Evolutionary conservation across 1,140 invertebrate species (phyloP).

Genomic region (Cataglyphis hispanica): DNA sequence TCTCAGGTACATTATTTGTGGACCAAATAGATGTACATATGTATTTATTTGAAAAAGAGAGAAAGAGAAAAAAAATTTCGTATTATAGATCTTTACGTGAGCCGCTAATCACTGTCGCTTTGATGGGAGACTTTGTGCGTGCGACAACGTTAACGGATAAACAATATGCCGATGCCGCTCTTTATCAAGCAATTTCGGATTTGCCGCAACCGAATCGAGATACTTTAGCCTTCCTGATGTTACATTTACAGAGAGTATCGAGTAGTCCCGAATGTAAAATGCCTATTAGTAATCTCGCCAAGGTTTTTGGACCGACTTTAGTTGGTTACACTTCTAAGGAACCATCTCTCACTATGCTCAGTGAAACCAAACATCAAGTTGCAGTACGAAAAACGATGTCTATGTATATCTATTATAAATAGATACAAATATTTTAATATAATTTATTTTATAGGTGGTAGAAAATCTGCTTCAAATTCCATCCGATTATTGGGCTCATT

Average conservation of each 20-base stretch:
- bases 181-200: conserved; percentile 90
- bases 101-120: conserved; percentile 92
- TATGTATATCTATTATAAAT: neutral
- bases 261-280: conserved; percentile 92
- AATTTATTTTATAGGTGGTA: conserved; percentile 87
- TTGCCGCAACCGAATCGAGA: conserved; percentile 95
- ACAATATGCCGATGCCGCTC: conserved; percentile 86
- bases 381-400: conserved; percentile 82
- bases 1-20: conserved; percentile 86
- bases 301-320: conserved; percentile 94
- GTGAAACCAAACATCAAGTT: conserved; percentile 89
- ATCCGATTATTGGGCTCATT: conserved; percentile 89
- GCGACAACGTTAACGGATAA: conserved; percentile 88
- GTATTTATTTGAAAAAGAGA: neutral
- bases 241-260: conserved; percentile 94
- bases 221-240: conserved; percentile 93
- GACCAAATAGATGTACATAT: neutral
- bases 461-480: conserved; percentile 89
- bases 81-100: conserved; percentile 89
- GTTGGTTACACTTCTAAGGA: conserved; percentile 92
- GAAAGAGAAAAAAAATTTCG: neutral
- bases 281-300: conserved; percentile 92
- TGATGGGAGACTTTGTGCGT: conserved; percentile 93
- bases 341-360: conserved; percentile 89
- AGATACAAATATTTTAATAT: neutral